A percentile compares a stretch with the other conserved stretches of the same genome.
Conservation (phyloP, 2,888 invertebrate species). For the Andrena hattorfiana region DNA sequence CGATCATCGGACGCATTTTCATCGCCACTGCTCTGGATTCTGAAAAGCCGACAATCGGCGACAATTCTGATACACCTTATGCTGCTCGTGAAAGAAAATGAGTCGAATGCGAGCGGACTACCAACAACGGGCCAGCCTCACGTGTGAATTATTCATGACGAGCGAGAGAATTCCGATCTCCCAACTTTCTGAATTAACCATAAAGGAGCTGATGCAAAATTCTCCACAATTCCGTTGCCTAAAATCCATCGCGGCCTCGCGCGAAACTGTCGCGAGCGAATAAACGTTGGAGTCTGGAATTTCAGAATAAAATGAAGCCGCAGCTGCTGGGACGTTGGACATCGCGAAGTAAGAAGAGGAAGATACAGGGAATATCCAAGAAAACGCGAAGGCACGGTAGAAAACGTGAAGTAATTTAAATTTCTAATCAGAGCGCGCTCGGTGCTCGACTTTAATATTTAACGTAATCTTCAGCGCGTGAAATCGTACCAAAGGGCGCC, state of each 20-base stretch:
- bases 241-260: background rate
- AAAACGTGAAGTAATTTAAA: background rate
- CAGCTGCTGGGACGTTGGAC: too few species aligned
- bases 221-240: constrained; percentile 9
- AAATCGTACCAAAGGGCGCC: background rate
- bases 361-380: background rate
- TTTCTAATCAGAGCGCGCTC: too few species aligned
- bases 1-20: constrained; percentile 1
- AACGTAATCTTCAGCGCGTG: background rate
- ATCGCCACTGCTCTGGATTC: background rate
- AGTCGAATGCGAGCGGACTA: constrained; percentile 24
- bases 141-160: constrained; percentile 65
- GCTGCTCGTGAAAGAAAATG: constrained; percentile 32
- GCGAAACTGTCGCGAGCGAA: background rate
- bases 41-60: constrained; percentile 3
- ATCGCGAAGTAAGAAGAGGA: background rate
- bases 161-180: constrained; percentile 48
- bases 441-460: background rate
- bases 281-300: background rate
- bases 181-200: constrained; percentile 56
- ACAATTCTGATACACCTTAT: background rate
- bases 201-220: constrained; percentile 28
- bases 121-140: constrained; percentile 29
- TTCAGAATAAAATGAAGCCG: too few species aligned
- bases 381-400: background rate